Conservation (phyloP, 2,888 invertebrate genomes). For the Esperia sulphurella region DNA sequence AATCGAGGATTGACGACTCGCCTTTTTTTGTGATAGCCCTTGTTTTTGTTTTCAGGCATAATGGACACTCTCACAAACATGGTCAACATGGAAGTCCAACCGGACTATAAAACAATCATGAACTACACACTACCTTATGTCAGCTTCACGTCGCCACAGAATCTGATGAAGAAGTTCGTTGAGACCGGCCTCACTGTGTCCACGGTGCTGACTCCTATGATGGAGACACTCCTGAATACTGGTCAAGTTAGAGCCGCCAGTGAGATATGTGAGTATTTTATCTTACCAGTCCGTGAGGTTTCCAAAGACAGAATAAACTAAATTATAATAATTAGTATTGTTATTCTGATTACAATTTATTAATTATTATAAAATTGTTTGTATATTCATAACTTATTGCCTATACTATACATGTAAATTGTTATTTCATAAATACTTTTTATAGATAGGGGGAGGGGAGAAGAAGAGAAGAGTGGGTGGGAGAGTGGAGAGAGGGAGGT, state of each 20-base stretch:
- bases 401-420: too few species aligned
- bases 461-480: too few species aligned
- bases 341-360: too few species aligned
- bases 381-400: too few species aligned
- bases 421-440: too few species aligned
- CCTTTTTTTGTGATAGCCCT: too few species aligned
- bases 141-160: slow-evolving; percentile 66
- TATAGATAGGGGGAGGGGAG: too few species aligned
- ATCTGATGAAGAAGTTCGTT: slow-evolving; percentile 71
- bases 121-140: slow-evolving; percentile 77
- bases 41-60: slow-evolving; percentile 73
- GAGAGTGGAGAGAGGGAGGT: too few species aligned
- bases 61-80: slow-evolving; percentile 75
- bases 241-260: slow-evolving; percentile 65
- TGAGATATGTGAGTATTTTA: slow-evolving; percentile 53
- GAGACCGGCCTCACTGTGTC: slow-evolving; percentile 53
- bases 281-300: neutral
- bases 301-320: too few species aligned
- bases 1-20: too few species aligned
- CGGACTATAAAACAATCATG: slow-evolving; percentile 79
- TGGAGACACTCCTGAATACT: slow-evolving; percentile 61
- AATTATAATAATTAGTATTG: too few species aligned
- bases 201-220: slow-evolving; percentile 63
- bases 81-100: slow-evolving; percentile 69
- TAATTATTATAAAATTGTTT: too few species aligned